phyloP scores from a whole-genome alignment of 2,113 vertebrate genomes.

The Sinocyclocheilus rhinocerous region DNA sequence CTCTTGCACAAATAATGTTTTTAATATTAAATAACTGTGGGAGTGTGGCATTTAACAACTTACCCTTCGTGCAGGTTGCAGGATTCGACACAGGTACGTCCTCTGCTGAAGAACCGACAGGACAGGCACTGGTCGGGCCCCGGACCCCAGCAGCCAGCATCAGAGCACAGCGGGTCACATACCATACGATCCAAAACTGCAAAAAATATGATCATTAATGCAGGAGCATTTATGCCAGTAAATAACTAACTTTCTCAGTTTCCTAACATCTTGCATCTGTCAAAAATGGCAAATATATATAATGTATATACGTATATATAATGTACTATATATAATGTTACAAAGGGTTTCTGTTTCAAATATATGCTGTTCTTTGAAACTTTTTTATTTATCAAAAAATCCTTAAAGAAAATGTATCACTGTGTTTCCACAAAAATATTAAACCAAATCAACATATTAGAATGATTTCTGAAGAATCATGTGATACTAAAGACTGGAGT shows the following conservation, averaged over 20 bases:
- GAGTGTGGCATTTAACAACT: slow-evolving; percentile 58
- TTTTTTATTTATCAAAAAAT: too few relatives aligned
- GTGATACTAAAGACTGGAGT: too few relatives aligned
- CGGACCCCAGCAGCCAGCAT: slow-evolving; percentile 91
- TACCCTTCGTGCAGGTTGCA: slow-evolving; percentile 95
- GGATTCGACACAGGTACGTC: slow-evolving; percentile 86
- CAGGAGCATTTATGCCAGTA: not conserved
- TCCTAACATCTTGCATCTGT: not conserved
- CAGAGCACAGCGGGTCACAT: slow-evolving; percentile 91
- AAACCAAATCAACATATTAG: not conserved
- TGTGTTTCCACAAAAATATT: too few relatives aligned
- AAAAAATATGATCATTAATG: slow-evolving; percentile 34
- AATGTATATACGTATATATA: too few relatives aligned
- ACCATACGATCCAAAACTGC: slow-evolving; percentile 88
- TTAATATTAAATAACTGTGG: not conserved
- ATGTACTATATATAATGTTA: too few relatives aligned
- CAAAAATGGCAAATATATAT: not conserved
- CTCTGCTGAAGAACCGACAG: slow-evolving; percentile 90
- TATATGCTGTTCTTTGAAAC: too few relatives aligned
- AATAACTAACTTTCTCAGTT: not conserved
- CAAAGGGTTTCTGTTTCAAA: too few relatives aligned
- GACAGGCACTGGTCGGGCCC: slow-evolving; percentile 93
- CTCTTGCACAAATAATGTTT: not conserved
- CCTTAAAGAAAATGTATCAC: too few relatives aligned
- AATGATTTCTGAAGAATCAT: not conserved